A percentile compares a stretch with the other conserved stretches of the same genome.
Conservation (phyloP, 2,113 vertebrate species). For the Podarcis raffonei region DNA sequence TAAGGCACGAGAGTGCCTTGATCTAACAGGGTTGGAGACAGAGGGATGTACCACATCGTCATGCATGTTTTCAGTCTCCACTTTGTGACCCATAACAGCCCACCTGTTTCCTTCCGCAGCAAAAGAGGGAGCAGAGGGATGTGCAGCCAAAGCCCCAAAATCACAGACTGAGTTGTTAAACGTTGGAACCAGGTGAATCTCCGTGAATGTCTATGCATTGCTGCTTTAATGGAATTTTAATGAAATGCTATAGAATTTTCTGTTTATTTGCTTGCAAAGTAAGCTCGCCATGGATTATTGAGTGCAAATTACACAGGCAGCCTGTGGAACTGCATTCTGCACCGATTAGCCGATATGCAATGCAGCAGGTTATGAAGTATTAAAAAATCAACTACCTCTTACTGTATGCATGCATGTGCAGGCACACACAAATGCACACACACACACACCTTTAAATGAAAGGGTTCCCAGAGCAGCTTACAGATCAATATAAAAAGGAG, state of each 20-base stretch:
- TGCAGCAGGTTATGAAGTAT: not conserved
- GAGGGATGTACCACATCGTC: no score
- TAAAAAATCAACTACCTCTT: constrained; percentile 17
- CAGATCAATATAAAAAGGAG: not conserved
- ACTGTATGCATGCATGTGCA: not conserved
- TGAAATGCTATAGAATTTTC: constrained; percentile 20
- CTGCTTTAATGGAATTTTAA: constrained; percentile 35
- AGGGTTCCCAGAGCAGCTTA: not conserved
- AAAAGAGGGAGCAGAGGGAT: constrained; percentile 1
- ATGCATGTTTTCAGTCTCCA: not conserved
- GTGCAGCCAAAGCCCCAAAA: not conserved
- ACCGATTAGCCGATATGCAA: not conserved
- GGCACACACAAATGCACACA: no score
- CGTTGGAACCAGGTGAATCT: not conserved
- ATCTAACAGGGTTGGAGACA: not conserved
- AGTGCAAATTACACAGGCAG: constrained; percentile 20
- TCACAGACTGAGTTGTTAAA: not conserved
- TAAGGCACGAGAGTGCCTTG: not conserved
- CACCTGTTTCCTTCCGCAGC: not conserved
- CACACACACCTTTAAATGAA: not conserved
- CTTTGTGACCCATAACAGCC: not conserved
- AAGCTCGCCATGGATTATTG: constrained; percentile 25
- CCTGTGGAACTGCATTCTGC: constrained; percentile 24
- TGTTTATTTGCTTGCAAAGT: constrained; percentile 33
- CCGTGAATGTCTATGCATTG: not conserved